Evolutionary conservation across 2,113 vertebrate genomes (phyloP).

Genomic region (Smithornis capensis): DNA sequence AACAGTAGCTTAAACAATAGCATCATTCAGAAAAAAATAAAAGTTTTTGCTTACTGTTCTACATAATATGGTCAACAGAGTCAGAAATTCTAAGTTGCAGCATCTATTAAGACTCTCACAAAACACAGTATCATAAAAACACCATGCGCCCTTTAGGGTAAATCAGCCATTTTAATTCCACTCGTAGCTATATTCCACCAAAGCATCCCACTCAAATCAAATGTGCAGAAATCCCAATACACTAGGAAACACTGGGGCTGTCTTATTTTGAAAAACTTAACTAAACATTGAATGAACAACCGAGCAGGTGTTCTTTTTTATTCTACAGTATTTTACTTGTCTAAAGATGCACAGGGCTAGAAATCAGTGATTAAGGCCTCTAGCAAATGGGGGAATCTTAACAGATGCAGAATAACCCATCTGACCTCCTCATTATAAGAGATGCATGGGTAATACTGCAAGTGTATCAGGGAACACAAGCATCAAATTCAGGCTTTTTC

Average conservation of each 20-base stretch:
- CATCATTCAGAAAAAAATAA: background rate
- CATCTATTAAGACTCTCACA: background rate
- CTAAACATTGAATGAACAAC: background rate
- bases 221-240: background rate
- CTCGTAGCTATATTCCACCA: background rate
- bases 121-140: background rate
- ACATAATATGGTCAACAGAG: background rate
- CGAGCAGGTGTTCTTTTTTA: slow-evolving; percentile 26
- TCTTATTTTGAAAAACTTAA: background rate
- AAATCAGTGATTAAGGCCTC: background rate
- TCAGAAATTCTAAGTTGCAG: background rate
- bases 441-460: background rate
- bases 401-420: background rate
- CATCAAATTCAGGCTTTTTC: background rate
- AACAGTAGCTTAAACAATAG: background rate
- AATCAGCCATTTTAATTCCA: background rate
- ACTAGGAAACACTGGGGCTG: background rate
- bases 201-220: background rate
- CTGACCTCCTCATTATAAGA: background rate
- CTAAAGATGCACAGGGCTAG: background rate
- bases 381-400: background rate
- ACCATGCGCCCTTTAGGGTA: background rate
- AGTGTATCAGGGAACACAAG: background rate
- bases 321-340: background rate
- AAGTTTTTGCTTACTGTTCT: background rate